Conservation (phyloP, 2,888 invertebrate species). For the Epistrophe grossulariae region DNA sequence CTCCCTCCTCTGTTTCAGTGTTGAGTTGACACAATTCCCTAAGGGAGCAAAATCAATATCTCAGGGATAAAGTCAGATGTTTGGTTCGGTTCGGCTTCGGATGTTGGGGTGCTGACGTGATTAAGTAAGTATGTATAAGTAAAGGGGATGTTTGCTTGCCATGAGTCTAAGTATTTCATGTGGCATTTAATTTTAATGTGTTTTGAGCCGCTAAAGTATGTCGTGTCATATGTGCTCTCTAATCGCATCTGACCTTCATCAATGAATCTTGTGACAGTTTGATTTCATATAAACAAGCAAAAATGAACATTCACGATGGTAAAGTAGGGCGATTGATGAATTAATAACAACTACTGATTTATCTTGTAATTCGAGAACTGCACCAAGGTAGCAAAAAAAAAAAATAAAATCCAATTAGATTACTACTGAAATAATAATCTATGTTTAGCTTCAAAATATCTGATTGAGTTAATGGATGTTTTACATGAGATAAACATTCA, state of each 20-base stretch:
- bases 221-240: constrained; percentile 43
- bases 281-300: constrained; percentile 58
- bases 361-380: background rate
- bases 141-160: constrained; percentile 49
- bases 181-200: constrained; percentile 64
- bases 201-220: constrained; percentile 60
- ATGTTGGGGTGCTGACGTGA: constrained; percentile 32
- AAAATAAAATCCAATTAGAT: constrained; percentile 14
- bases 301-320: constrained; percentile 37
- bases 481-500: background rate
- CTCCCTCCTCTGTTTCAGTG: constrained; percentile 39
- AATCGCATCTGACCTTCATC: constrained; percentile 70
- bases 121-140: constrained; percentile 16
- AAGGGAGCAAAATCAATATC: constrained; percentile 74
- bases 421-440: background rate
- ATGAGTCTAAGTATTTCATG: constrained; percentile 54
- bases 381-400: background rate
- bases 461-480: too few relatives aligned
- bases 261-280: constrained; percentile 58
- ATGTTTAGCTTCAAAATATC: background rate
- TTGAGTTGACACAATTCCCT: constrained; percentile 70
- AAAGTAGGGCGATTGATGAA: constrained; percentile 34
- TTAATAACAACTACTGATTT: constrained; percentile 36
- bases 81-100: background rate
- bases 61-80: constrained; percentile 68